Base-by-base conservation (phyloP, 2,113 vertebrate species). In the Hippocampus comes region DNA sequence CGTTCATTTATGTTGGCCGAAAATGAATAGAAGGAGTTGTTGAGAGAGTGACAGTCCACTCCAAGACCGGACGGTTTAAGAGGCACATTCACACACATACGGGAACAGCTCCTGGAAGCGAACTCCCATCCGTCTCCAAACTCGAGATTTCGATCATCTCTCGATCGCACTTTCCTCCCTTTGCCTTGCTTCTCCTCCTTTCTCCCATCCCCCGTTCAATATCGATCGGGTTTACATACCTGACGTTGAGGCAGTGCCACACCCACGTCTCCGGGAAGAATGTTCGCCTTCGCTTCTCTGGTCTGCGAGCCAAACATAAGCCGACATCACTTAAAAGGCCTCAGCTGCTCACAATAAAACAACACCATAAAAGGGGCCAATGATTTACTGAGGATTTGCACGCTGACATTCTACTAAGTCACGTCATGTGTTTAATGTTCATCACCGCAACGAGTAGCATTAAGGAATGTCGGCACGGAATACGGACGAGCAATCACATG, bases 241-340 rank as follows among this genome's bases (percentile, higher is more conserved):
- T 97, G 94, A 96, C 81, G 30, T 93, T 96, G 82, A 97, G 83
- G 89, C 95, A 96, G 76, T 79, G 93, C 96, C 96, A 97, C 81
- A 96, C 88, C 96, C 95, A 96, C 0, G 95, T 97, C 86, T 97
- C 95, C 0, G 95, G 96, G 85, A 97, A 97, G 83, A 96, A 97
- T 1, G 95, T 96, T 18, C 96, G 94, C 78, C 92, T 95, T 41
- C 89, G 94, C 87, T 92, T 97, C 90, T 96, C 95, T 63, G 93
- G 87, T 88, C 96, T 96, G 85, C 60, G 84, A 76, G 80, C 87
- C 17, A 88, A 83, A 87, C 75, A 90, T 82, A 87, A 75, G 70
- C 76, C 72, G 84, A 85, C 78, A 80, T 89, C 77, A 88, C 77
- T 77, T 18, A 82, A 86, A 75, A 79, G 71, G 71, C 78, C 63